Percentiles rank a stretch among this genome's conserved stretches.
Conservation (phyloP, 1,140 invertebrate species). For the Bombus balteatus region DNA sequence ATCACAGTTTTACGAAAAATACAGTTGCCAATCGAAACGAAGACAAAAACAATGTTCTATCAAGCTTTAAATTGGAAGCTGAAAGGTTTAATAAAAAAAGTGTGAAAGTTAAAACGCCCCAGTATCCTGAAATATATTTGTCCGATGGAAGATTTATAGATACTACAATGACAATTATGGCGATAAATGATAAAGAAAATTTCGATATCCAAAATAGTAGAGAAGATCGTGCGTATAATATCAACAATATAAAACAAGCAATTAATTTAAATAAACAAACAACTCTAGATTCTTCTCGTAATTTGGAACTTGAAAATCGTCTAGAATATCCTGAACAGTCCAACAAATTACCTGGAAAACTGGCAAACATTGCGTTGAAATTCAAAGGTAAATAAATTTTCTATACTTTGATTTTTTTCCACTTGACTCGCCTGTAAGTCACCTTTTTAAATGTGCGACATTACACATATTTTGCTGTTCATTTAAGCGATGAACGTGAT, state of each 20-base stretch:
- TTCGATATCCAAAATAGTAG: neutral
- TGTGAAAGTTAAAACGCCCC: too few species aligned
- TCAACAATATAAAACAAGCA: neutral
- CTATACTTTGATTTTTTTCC: neutral
- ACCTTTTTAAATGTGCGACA: neutral
- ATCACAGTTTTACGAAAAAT: neutral
- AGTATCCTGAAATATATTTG: neutral
- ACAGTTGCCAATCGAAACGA: neutral
- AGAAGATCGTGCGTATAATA: neutral
- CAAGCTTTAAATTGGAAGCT: neutral
- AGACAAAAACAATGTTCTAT: neutral
- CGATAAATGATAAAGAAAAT: neutral
- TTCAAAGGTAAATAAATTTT: slow-evolving; percentile 48
- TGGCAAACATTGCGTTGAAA: slow-evolving; percentile 2
- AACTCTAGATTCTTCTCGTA: neutral
- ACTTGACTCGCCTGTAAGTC: neutral
- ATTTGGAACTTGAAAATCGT: neutral
- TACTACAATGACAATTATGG: too few species aligned
- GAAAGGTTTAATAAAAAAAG: neutral
- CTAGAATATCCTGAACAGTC: neutral
- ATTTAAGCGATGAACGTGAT: neutral
- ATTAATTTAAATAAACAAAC: slow-evolving; percentile 1
- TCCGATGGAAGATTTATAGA: neutral
- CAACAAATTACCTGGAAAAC: neutral
- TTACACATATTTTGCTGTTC: neutral